Conservation (phyloP, 1,140 invertebrate species). For the Nephila pilipes region DNA sequence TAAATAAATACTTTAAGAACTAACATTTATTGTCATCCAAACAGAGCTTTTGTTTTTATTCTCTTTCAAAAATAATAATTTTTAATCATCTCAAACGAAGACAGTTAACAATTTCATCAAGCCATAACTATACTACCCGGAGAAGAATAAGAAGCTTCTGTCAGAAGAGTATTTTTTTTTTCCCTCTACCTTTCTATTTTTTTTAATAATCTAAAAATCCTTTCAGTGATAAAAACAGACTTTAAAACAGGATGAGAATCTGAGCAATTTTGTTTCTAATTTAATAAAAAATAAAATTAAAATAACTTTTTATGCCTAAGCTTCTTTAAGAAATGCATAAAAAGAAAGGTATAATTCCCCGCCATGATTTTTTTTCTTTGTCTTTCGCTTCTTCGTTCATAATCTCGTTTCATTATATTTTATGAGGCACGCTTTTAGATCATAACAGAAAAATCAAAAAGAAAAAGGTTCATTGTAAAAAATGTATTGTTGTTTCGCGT, state of each 20-base stretch:
- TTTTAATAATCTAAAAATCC: conserved; percentile 43
- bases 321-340: conserved; percentile 33
- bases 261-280: conserved; percentile 32
- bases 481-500: neutral
- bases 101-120: conserved; percentile 21
- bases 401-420: conserved; percentile 40
- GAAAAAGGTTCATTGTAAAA: conserved; percentile 11
- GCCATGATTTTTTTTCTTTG: neutral
- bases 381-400: neutral
- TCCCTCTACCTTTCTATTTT: neutral
- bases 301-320: conserved; percentile 31
- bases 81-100: conserved; percentile 44
- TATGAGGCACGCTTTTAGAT: conserved; percentile 14
- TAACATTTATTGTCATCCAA: conserved; percentile 40
- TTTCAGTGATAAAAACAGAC: conserved; percentile 36
- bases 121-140: neutral
- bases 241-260: conserved; percentile 27
- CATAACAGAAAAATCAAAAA: neutral
- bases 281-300: conserved; percentile 46
- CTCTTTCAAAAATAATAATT: conserved; percentile 19
- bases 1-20: conserved; percentile 17
- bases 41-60: neutral
- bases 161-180: neutral
- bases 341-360: conserved; percentile 10
- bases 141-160: neutral